A percentile compares a stretch with the other conserved stretches of the same genome.
These are phyloP conservation scores for Helicoverpa armigera DNA, from an alignment of 1,140 invertebrate species.

Conservation along the genomic window DNA sequence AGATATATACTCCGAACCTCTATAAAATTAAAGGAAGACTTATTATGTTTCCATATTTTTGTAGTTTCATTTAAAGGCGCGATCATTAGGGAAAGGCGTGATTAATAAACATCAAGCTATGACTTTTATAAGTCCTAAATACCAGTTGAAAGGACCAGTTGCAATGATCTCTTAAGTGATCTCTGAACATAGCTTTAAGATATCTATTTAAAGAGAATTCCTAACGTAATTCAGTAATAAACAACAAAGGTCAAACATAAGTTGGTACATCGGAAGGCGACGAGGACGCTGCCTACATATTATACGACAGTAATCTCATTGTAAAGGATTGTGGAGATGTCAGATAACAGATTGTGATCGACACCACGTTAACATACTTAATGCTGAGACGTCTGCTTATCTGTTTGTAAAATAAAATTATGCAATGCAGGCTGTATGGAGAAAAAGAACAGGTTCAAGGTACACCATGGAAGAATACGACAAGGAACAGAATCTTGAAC, in stretches of 20 bases:
- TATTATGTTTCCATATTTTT: background rate
- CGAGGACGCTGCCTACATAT: background rate
- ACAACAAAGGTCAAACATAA: slow-evolving; percentile 8
- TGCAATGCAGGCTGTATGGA: background rate
- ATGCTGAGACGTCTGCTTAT: background rate
- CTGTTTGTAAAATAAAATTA: background rate
- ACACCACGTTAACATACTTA: slow-evolving; percentile 17
- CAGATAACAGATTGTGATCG: slow-evolving; percentile 34
- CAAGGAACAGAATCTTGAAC: too few species aligned
- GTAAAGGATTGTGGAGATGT: slow-evolving; percentile 15
- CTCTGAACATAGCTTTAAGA: too few species aligned
- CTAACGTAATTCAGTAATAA: background rate
- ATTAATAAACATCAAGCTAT: too few species aligned
- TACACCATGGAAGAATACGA: too few species aligned
- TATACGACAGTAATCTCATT: slow-evolving; percentile 23
- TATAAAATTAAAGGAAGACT: too few species aligned
- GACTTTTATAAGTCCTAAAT: too few species aligned
- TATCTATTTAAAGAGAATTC: slow-evolving; percentile 1
- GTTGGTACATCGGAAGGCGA: slow-evolving; percentile 27
- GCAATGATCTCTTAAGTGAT: too few species aligned
- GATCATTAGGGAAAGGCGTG: too few species aligned
- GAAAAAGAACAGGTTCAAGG: too few species aligned
- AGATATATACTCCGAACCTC: background rate
- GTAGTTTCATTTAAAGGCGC: too few species aligned
- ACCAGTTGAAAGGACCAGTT: too few species aligned